These are phyloP conservation scores for Drosophila acutilabella DNA, from an alignment of 2,888 invertebrate genomes.

Conservation along the genomic window DNA sequence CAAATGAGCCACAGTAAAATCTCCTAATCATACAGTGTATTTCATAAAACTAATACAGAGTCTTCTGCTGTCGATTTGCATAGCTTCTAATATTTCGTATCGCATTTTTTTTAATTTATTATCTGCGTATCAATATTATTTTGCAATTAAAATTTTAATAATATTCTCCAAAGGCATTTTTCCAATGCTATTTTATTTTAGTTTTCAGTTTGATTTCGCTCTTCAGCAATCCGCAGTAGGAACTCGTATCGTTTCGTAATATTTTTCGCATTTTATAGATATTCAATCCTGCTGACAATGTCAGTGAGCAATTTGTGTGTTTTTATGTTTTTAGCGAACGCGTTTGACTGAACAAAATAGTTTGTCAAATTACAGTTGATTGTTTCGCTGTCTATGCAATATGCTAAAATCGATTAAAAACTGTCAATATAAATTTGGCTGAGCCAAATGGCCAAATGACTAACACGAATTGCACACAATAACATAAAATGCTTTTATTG, in stretches of 20 bases:
- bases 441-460: not conserved
- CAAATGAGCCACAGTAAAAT: no score
- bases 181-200: conserved; percentile 24
- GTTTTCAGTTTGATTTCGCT: conserved; percentile 19
- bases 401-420: conserved; percentile 29
- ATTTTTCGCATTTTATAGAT: conserved; percentile 13
- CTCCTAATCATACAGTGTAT: no score
- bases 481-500: not conserved
- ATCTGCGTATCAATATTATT: conserved; percentile 73
- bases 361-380: conserved; percentile 41
- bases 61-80: no score
- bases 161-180: conserved; percentile 41
- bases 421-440: conserved; percentile 25
- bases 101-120: conserved; percentile 67
- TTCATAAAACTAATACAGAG: no score
- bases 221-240: not conserved
- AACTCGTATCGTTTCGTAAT: not conserved
- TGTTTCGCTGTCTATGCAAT: conserved; percentile 15
- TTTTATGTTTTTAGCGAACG: conserved; percentile 10
- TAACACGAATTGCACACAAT: not conserved
- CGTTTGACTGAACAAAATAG: conserved; percentile 17
- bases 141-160: conserved; percentile 73
- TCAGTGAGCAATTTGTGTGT: conserved; percentile 26
- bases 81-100: no score
- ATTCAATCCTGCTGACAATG: conserved; percentile 29